These are phyloP conservation scores for Sipha flava DNA, from an alignment of 1,140 invertebrate genomes.

Conservation along the genomic window DNA sequence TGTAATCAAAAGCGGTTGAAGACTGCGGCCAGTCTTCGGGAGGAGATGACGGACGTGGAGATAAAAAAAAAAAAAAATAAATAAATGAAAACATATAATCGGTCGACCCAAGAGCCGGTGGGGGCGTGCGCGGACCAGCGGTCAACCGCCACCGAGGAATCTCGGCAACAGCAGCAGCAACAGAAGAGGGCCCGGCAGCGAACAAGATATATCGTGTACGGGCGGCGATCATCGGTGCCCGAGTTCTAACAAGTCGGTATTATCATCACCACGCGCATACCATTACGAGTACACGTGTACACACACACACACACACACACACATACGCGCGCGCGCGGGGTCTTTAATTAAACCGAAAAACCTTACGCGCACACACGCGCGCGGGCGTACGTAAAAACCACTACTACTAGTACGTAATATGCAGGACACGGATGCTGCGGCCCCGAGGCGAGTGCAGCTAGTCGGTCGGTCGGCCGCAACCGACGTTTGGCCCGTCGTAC, in stretches of 20 bases:
- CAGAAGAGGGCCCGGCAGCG: background rate
- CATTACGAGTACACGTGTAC: background rate
- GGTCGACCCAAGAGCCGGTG: background rate
- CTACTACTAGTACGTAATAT: too few species aligned
- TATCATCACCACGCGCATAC: background rate
- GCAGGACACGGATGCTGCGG: background rate
- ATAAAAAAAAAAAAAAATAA: too few species aligned
- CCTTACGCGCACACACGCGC: background rate
- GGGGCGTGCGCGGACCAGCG: background rate
- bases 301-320: background rate
- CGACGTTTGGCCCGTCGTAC: slow-evolving; percentile 7
- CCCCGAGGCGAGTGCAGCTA: slow-evolving; percentile 5
- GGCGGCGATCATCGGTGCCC: background rate
- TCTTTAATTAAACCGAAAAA: slow-evolving; percentile 24
- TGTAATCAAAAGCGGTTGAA: too few species aligned
- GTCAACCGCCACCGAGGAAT: background rate
- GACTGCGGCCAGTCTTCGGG: too few species aligned
- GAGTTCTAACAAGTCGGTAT: slow-evolving; percentile 17
- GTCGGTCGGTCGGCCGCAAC: background rate
- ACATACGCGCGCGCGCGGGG: background rate
- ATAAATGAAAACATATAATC: background rate
- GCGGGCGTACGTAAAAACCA: background rate
- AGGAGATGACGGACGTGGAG: too few species aligned
- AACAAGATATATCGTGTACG: background rate
- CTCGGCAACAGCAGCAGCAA: background rate